phyloP scores from a whole-genome alignment of 2,797 vertebrate species.

The Chelon auratus region DNA sequence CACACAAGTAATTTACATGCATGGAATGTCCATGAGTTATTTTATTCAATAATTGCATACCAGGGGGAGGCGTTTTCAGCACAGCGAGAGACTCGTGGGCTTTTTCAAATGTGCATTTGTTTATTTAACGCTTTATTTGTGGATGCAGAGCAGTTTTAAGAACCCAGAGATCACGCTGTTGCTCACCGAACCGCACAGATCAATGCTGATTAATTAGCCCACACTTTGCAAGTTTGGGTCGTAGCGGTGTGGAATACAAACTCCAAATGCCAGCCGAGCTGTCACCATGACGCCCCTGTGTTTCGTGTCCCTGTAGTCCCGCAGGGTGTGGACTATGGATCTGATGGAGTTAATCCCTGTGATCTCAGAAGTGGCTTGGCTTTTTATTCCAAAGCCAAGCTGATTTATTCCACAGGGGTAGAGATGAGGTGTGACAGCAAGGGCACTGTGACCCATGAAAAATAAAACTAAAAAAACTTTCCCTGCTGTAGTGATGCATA shows the following conservation, averaged over 20 bases:
- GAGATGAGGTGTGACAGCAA: conserved; percentile 45
- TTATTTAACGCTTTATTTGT: conserved; percentile 24
- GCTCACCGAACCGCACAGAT: conserved; percentile 37
- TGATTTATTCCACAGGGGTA: conserved; percentile 58
- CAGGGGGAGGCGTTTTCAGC: not conserved
- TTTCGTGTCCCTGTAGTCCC: conserved; percentile 30
- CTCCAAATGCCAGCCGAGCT: conserved; percentile 45
- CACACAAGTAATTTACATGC: conserved; percentile 19
- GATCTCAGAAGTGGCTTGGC: conserved; percentile 50
- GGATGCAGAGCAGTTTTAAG: conserved; percentile 14
- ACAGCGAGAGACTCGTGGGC: not conserved
- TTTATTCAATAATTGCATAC: conserved; percentile 7
- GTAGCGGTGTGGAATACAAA: conserved; percentile 38
- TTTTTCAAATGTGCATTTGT: not conserved
- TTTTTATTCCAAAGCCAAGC: no score
- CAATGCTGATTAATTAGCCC: conserved; percentile 50
- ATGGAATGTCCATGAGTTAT: not conserved
- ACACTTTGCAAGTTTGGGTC: conserved; percentile 30
- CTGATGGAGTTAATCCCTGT: conserved; percentile 59
- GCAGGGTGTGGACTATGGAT: conserved; percentile 50
- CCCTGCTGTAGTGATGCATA: not conserved
- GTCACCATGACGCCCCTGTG: conserved; percentile 31
- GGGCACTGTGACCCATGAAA: conserved; percentile 59
- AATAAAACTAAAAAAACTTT: conserved; percentile 9
- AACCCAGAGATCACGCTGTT: conserved; percentile 22